Conservation (phyloP, 2,113 vertebrate genomes). For the Orthonyx spaldingii region DNA sequence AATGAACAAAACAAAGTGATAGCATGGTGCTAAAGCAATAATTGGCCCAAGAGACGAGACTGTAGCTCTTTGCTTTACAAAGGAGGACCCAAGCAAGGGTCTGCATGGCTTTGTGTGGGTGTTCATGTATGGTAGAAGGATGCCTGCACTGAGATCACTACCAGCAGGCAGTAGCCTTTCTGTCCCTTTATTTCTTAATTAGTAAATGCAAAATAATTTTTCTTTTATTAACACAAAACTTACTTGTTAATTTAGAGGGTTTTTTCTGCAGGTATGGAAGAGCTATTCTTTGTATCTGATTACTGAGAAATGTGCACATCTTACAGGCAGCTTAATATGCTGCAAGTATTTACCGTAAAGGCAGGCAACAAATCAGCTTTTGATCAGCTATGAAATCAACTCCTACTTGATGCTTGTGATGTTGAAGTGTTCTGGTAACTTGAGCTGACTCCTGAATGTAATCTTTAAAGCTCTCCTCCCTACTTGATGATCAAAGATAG, state of each 20-base stretch:
- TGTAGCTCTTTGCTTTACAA: background rate
- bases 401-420: background rate
- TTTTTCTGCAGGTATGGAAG: background rate
- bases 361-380: slow-evolving; percentile 3
- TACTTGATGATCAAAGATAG: slow-evolving; percentile 8
- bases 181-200: background rate
- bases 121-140: background rate
- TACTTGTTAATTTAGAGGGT: background rate
- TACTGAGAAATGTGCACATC: background rate
- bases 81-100: background rate
- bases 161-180: background rate
- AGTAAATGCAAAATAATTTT: background rate
- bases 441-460: background rate
- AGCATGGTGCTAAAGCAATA: accelerated
- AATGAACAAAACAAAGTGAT: background rate
- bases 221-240: background rate
- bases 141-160: background rate
- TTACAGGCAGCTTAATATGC: background rate
- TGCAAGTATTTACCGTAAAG: background rate
- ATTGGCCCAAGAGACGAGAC: background rate
- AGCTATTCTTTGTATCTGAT: background rate
- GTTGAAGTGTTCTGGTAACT: background rate
- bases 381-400: background rate
- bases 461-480: background rate
- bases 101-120: background rate